Evolutionary conservation across 2,113 vertebrate genomes (phyloP).

Genomic region (Scomber scombrus): DNA sequence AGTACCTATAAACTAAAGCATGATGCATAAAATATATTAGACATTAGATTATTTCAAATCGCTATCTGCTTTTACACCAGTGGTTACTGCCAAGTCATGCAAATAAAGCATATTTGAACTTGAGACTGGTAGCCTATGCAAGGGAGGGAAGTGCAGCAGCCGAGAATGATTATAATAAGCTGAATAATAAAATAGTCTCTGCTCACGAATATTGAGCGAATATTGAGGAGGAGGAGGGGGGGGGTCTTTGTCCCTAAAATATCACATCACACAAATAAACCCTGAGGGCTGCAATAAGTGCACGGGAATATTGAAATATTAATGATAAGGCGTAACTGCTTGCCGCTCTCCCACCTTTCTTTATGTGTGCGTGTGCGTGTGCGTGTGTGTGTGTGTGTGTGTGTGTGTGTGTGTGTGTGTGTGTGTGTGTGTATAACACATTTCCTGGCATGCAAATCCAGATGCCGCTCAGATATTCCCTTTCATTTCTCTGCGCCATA

Average conservation of each 20-base stretch:
- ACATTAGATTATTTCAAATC: neutral
- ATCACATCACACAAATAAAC: conserved; percentile 59
- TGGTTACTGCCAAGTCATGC: neutral
- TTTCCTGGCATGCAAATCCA: conserved; percentile 60
- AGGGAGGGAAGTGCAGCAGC: neutral
- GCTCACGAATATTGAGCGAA: conserved; percentile 28
- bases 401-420: too few relatives aligned
- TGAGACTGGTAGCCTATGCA: neutral
- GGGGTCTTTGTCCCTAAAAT: conserved; percentile 39
- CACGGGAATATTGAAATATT: conserved; percentile 61
- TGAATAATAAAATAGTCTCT: conserved; percentile 29
- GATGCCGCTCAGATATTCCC: conserved; percentile 59
- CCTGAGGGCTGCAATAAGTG: conserved; percentile 45
- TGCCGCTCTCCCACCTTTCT: conserved; percentile 38
- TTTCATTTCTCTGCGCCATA: conserved; percentile 42
- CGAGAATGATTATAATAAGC: conserved; percentile 48
- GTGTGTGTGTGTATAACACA: conserved; percentile 48
- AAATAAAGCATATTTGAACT: conserved; percentile 14
- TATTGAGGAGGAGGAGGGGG: too few relatives aligned
- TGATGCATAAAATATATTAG: neutral
- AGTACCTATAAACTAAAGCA: neutral
- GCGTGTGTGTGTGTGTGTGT: conserved; percentile 27
- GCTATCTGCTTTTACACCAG: neutral
- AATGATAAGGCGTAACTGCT: conserved; percentile 51
- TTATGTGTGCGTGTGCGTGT: too few relatives aligned